Base-by-base conservation (phyloP, 2,888 invertebrate genomes). In the Chrysomela aeneicollis region DNA sequence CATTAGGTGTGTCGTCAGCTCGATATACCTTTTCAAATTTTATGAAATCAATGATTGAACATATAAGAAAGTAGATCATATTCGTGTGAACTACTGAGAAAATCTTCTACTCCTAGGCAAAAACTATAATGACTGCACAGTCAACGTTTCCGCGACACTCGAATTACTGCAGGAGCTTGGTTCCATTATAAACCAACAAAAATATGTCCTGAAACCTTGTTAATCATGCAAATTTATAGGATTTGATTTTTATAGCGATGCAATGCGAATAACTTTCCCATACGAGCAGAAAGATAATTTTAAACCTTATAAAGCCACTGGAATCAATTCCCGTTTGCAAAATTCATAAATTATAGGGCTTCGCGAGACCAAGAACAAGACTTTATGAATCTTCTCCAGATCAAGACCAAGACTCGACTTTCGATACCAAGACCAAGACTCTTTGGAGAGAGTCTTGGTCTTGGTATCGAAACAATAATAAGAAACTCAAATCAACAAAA, bases 291-390 rank as follows among this genome's bases (percentile, higher is more conserved):
- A n/a, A n/a, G n/a, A n/a, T n/a, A n/a, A n/a, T n/a, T n/a, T n/a
- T n/a, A 47, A 47, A 17, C 9, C 9, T 47, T 17, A 2, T 35
- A 32, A 52, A 52, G 8, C 30, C 22, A 46, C 52, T 67, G 15
- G 18, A 46, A 10, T 37, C 37, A 19, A 9, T 22, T n/a, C 12
- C 12, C 17, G 17, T 2, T 6, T 70, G 67, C 59, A 68, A 61
- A 63, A 75, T 74, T 30, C 59, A n/a, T n/a, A n/a, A n/a, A n/a
- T n/a, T n/a, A n/a, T n/a, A n/a, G n/a, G n/a, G n/a, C n/a, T n/a
- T n/a, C n/a, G n/a, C n/a, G n/a, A n/a, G n/a, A n/a, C n/a, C n/a
- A n/a, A n/a, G n/a, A n/a, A n/a, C n/a, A n/a, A n/a, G n/a, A n/a
- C n/a, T n/a, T n/a, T n/a, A n/a, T n/a, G n/a, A n/a, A n/a, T n/a